Percentiles rank a stretch among this genome's conserved stretches.
Evolutionary conservation across 1,140 invertebrate genomes (phyloP).

Genomic region (Euura lappo): DNA sequence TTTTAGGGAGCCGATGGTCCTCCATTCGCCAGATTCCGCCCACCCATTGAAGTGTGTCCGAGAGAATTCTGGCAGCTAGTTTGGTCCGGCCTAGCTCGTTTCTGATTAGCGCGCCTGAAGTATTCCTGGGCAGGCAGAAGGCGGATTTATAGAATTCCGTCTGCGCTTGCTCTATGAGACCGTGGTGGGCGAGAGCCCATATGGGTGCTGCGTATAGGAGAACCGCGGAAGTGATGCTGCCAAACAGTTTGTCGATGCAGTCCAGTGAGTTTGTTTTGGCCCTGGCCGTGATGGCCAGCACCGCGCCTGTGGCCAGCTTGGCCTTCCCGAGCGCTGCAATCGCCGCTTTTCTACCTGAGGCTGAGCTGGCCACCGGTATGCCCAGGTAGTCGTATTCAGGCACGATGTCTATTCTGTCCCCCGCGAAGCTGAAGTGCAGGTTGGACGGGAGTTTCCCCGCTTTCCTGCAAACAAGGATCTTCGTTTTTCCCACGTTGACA

Average conservation of each 20-base stretch:
- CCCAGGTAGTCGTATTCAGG: conserved; percentile 8
- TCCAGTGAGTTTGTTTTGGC: not conserved
- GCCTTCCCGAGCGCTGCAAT: not conserved
- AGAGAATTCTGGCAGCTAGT: not conserved
- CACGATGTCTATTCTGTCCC: conserved; percentile 9
- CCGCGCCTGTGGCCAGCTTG: not conserved
- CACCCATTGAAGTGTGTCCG: not conserved
- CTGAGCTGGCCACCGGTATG: conserved; percentile 9
- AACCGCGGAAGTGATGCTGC: not conserved
- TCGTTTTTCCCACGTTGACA: conserved; percentile 1
- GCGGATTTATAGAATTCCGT: not conserved
- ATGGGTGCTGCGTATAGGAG: conserved; percentile 9
- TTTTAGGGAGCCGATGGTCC: not conserved
- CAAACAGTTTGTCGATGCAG: not conserved
- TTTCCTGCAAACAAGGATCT: not conserved
- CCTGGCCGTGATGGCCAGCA: not conserved
- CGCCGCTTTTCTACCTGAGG: no score
- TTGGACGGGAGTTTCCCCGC: not conserved
- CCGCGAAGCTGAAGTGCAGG: not conserved
- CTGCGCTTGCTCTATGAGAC: not conserved
- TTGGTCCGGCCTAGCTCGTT: not conserved
- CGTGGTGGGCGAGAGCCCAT: not conserved
- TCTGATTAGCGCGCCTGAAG: not conserved
- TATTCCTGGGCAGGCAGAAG: conserved; percentile 4
- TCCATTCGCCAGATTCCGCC: not conserved